Evolutionary conservation across 2,797 vertebrate species (phyloP), one percentile per base, ranked within the genome.

Genomic region (Aeoliscus strigatus): DNA sequence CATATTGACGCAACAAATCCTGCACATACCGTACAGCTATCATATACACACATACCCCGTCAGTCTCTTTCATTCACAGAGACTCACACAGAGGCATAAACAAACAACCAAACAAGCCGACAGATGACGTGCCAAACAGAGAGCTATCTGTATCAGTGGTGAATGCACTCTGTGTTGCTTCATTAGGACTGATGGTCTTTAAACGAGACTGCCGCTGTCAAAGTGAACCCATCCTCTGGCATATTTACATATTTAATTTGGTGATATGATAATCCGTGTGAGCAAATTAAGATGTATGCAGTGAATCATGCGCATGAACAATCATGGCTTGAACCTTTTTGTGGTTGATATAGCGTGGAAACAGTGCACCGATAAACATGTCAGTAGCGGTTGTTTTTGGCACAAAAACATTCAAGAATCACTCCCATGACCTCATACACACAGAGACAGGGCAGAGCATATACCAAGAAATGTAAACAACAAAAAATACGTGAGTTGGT

Each of bases 121-220:
- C 75, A 77, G 80, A 84, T 79, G 75, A 81, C 59, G 63, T 77
- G 77, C 80, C 77, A 83, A 75, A 82, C 75, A 81, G 81, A 79
- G 77, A 76, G 65, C 64, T 78, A 60, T 82, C 73, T 79, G 77
- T 80, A 71, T 69, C 63, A 30, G 53, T 28, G 51, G 55, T 72
- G 76, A 82, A 77, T 70, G 80, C 66, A 23, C 75, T 74, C 74
- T 77, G 73, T 81, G 74, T 79, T 71, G 55, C 48, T 79, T 76
- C 75, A 78, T 73, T 76, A 78, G 74, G 77, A 79, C 63, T 67
- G 78, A 82, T 82, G 77, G 66, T 52, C 61, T 84, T 81, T 79
- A 78, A 82, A 75, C 56, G 71, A 68, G 68, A 72, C 69, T 76
- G 71, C 70, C 44, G 54, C 72, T 72, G 76, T 78, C 80, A 75